A percentile compares a stretch with the other conserved stretches of the same genome.
These are phyloP conservation scores for Zygaena filipendulae DNA, from an alignment of 2,888 invertebrate genomes.

Conservation along the genomic window DNA sequence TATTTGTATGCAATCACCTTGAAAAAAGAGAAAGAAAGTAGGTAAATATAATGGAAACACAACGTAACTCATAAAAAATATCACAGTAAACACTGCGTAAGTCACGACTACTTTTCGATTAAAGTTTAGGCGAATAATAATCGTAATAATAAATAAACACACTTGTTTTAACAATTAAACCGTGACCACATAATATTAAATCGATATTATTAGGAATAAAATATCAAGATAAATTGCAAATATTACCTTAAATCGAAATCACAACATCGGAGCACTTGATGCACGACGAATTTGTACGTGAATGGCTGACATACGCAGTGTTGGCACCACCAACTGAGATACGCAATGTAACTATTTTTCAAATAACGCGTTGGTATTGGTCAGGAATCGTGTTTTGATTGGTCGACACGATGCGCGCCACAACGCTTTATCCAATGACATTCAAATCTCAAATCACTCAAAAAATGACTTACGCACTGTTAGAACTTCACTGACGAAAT, in stretches of 20 bases:
- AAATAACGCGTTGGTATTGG: no score
- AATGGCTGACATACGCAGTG: slow-evolving; percentile 8
- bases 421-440: no score
- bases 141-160: no score
- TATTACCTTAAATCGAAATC: slow-evolving; percentile 1
- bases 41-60: slow-evolving; percentile 3
- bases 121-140: slow-evolving; percentile 1
- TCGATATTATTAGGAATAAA: slow-evolving; percentile 1
- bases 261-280: slow-evolving; percentile 1
- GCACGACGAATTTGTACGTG: slow-evolving; percentile 2
- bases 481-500: not conserved
- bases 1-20: slow-evolving; percentile 4
- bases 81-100: slow-evolving; percentile 11
- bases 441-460: not conserved
- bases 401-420: no score
- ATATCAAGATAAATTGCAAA: not conserved
- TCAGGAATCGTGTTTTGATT: no score
- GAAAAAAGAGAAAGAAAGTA: slow-evolving; percentile 3
- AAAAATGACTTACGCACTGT: not conserved
- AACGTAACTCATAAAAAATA: slow-evolving; percentile 8
- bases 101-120: slow-evolving; percentile 8
- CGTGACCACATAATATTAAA: slow-evolving; percentile 2
- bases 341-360: no score
- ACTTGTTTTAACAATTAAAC: no score
- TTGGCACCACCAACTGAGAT: slow-evolving; percentile 3